Evolutionary conservation across 2,113 vertebrate species (phyloP).

Genomic region (Ophthalmolycus amberensis): DNA sequence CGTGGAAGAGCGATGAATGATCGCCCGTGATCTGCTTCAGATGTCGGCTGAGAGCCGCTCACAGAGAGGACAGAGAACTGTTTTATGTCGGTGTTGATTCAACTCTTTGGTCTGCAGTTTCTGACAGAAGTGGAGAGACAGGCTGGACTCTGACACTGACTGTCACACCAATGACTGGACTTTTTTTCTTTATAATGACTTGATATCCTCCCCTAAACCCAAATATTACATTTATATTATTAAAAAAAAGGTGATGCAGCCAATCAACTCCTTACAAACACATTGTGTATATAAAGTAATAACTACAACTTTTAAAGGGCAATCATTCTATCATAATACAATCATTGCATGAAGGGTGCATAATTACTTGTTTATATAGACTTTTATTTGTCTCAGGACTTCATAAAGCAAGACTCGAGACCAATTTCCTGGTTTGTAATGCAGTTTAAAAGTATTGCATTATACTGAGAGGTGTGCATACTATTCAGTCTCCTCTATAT

Average conservation of each 20-base stretch:
- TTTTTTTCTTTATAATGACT: not conserved
- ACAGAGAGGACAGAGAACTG: not conserved
- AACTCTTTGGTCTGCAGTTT: too few species aligned
- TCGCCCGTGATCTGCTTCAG: constrained; percentile 49
- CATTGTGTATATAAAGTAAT: not conserved
- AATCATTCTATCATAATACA: not conserved
- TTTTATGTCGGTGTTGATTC: too few species aligned
- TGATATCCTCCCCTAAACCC: not conserved
- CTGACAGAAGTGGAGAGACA: too few species aligned
- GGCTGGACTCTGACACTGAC: too few species aligned
- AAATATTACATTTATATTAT: not conserved
- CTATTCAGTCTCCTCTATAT: not conserved
- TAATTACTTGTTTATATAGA: not conserved
- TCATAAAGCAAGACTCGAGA: not conserved
- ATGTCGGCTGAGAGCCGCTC: constrained; percentile 32
- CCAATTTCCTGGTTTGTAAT: too few species aligned
- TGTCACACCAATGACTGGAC: not conserved
- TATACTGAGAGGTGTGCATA: too few species aligned
- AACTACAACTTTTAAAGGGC: not conserved
- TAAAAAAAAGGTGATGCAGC: not conserved
- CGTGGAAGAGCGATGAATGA: constrained; percentile 38
- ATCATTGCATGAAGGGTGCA: not conserved
- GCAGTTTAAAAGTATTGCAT: not conserved
- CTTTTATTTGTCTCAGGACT: not conserved
- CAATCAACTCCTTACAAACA: not conserved